Conservation (phyloP, 2,888 invertebrate genomes). For the Teinopalpus imperialis region DNA sequence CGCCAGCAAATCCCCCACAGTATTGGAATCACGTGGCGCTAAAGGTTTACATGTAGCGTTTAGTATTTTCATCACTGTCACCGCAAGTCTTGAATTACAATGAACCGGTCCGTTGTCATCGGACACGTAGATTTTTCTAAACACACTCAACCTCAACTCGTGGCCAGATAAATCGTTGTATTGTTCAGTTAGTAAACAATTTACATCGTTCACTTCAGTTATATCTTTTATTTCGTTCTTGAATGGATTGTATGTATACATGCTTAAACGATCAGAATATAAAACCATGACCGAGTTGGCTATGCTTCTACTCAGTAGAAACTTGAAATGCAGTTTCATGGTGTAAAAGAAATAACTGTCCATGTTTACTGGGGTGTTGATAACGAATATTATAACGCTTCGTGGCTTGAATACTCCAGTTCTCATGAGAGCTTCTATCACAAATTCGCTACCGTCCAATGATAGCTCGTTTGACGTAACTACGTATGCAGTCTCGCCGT, state of each 20-base stretch:
- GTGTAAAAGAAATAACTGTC: conserved; percentile 60
- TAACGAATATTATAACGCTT: conserved; percentile 64
- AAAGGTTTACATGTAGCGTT: conserved; percentile 66
- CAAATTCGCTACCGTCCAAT: conserved; percentile 54
- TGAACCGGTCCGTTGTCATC: conserved; percentile 50
- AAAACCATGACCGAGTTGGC: conserved; percentile 72
- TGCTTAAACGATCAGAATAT: conserved; percentile 54
- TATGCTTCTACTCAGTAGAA: conserved; percentile 76
- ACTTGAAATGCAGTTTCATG: conserved; percentile 69
- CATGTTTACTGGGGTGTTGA: conserved; percentile 50
- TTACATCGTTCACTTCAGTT: conserved; percentile 58
- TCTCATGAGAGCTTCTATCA: conserved; percentile 53
- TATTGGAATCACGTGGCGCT: conserved; percentile 61
- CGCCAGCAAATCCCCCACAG: conserved; percentile 63
- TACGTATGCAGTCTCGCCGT: conserved; percentile 65
- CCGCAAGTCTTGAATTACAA: conserved; percentile 56
- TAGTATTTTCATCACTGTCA: conserved; percentile 51
- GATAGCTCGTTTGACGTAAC: conserved; percentile 59
- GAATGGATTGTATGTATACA: conserved; percentile 79
- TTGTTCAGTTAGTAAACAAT: conserved; percentile 43
- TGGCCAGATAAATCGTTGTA: conserved; percentile 60
- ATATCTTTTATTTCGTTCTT: conserved; percentile 60
- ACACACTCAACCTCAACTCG: conserved; percentile 59
- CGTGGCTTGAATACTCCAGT: conserved; percentile 71
- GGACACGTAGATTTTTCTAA: conserved; percentile 54